phyloP scores from a whole-genome alignment of 2,113 vertebrate genomes.

The Nyctereutes procyonoides region DNA sequence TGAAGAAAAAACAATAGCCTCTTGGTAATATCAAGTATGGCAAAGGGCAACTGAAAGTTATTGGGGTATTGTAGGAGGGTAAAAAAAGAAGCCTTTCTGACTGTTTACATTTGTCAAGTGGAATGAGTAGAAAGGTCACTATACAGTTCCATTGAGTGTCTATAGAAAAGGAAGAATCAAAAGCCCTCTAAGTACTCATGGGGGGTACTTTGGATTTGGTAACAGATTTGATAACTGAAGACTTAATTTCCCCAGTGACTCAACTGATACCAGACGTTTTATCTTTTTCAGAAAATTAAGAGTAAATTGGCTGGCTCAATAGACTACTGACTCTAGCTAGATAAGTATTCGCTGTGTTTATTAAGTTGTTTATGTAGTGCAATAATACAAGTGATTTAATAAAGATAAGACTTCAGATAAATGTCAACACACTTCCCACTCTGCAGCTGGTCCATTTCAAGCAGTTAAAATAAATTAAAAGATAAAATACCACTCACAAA shows the following conservation, averaged over 20 bases:
- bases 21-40: constrained; percentile 29
- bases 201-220: constrained; percentile 86
- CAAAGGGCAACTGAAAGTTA: constrained; percentile 84
- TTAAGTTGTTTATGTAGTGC: constrained; percentile 95
- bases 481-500: constrained; percentile 81
- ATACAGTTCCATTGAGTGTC: constrained; percentile 87
- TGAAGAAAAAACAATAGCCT: constrained; percentile 60
- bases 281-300: constrained; percentile 93
- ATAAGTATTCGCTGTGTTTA: constrained; percentile 90
- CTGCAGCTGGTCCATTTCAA: constrained; percentile 85
- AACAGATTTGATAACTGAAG: constrained; percentile 91
- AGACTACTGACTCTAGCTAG: constrained; percentile 88
- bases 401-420: constrained; percentile 86
- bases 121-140: constrained; percentile 91
- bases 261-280: constrained; percentile 94
- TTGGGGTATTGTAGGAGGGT: neutral
- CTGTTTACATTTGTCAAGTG: constrained; percentile 74
- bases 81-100: constrained; percentile 50
- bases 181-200: constrained; percentile 89
- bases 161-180: constrained; percentile 92
- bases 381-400: constrained; percentile 90
- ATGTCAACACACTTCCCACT: constrained; percentile 84
- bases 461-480: constrained; percentile 87
- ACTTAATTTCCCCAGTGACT: constrained; percentile 99
- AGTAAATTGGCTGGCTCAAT: constrained; percentile 92